These are phyloP conservation scores for Drosophila prolongata DNA, from an alignment of 2,888 invertebrate genomes.

Conservation along the genomic window DNA sequence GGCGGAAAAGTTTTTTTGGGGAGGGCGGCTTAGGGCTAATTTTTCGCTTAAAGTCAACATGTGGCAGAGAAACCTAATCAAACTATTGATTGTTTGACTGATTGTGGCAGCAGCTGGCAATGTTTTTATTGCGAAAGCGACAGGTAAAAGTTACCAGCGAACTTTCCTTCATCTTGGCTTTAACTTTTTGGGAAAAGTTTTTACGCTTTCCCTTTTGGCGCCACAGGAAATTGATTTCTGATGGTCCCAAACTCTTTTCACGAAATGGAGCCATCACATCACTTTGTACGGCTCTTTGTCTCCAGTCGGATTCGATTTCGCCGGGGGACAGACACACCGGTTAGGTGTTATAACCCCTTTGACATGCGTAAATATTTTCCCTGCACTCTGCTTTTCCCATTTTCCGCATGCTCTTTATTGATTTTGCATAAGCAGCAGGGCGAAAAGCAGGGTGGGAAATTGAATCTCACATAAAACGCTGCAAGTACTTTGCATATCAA, in stretches of 20 bases:
- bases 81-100: conserved; percentile 77
- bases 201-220: conserved; percentile 53
- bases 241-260: conserved; percentile 48
- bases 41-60: conserved; percentile 66
- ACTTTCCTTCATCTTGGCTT: conserved; percentile 57
- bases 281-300: conserved; percentile 30
- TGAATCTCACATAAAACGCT: conserved; percentile 52
- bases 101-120: conserved; percentile 64
- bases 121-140: conserved; percentile 62
- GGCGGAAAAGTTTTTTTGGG: conserved; percentile 17
- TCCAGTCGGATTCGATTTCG: conserved; percentile 26
- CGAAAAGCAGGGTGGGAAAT: conserved; percentile 37
- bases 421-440: conserved; percentile 61
- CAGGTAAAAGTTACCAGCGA: conserved; percentile 70
- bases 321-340: conserved; percentile 34
- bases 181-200: conserved; percentile 71
- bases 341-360: conserved; percentile 71
- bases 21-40: conserved; percentile 45
- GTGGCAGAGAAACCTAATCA: conserved; percentile 73
- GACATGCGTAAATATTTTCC: conserved; percentile 55
- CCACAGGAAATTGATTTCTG: conserved; percentile 76
- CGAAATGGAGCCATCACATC: conserved; percentile 37
- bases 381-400: conserved; percentile 41
- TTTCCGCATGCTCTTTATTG: conserved; percentile 54
- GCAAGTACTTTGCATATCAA: conserved; percentile 50